Evolutionary conservation across 2,797 vertebrate species (phyloP), one percentile per base, ranked within the genome.

Genomic region (Gobionotothen gibberifrons): DNA sequence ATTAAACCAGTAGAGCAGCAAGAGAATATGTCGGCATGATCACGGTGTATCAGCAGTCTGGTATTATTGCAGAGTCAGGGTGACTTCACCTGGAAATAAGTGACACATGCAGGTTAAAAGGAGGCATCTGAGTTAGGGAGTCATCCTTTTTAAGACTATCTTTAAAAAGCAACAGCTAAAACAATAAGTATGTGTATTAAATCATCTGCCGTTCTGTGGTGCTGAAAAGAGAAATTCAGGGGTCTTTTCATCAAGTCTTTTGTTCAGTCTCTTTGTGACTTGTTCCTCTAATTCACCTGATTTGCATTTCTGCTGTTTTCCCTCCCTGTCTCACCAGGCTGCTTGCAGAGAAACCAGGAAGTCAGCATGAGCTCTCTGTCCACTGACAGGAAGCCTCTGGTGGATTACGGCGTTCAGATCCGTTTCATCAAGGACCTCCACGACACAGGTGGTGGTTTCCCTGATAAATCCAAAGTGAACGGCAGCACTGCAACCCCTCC

Each of bases 331-430:
- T 42, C 2, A 11, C 15, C 78, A 85, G 85, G 67, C 71, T 61
- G 39, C 53, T 62, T 4, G 9, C 19, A 59, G 39, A 55, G 48
- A 79, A 79, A 76, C 85, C 78, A 82, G 86, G 82, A 90, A 87
- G 89, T 74, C 68, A 82, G 65, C 83, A 95, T 95, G 94, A 95
- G 88, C 76, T 69, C 90, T 15, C 85, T 94, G 32, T 94, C 94
- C 78, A 82, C 90, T 0, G 96, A 98, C 85, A 94, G 93, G 86
- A 96, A 95, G 83, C 90, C 77, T 12, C 96, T 91, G 0, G 90
- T 98, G 79, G 97, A 98, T 85, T 97, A 98, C 1, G 98, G 98
- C 0, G 97, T 99, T 59, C 98, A 99, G 92, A 99, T 99, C 83
- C 96, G 98, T 81, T 99, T 99, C 92, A 99, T 99, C 84, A 96